phyloP scores from a whole-genome alignment of 2,888 invertebrate genomes.

The Carabus problematicus region DNA sequence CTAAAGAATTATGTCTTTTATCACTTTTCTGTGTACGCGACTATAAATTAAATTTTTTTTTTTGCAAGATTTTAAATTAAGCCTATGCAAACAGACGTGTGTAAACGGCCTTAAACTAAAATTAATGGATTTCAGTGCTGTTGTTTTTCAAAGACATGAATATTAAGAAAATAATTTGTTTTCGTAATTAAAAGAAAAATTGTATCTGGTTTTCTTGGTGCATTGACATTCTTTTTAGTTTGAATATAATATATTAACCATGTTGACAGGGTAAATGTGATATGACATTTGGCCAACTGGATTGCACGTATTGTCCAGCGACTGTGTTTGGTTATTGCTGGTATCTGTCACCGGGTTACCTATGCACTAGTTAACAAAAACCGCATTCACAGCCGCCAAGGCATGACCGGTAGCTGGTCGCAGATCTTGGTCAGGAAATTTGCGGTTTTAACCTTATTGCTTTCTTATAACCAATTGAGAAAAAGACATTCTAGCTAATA shows the following conservation, averaged over 20 bases:
- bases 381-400: slow-evolving; percentile 32
- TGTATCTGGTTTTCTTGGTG: too few relatives aligned
- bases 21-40: too few relatives aligned
- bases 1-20: too few relatives aligned
- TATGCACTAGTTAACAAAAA: slow-evolving; percentile 24
- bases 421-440: slow-evolving; percentile 46
- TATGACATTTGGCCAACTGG: too few relatives aligned
- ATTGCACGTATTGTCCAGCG: too few relatives aligned
- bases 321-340: neutral
- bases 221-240: too few relatives aligned
- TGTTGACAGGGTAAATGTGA: too few relatives aligned
- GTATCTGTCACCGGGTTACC: neutral
- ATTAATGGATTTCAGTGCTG: slow-evolving; percentile 28
- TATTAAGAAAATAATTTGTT: too few relatives aligned
- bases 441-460: slow-evolving; percentile 48
- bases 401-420: slow-evolving; percentile 49
- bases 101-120: slow-evolving; percentile 32
- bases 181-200: too few relatives aligned
- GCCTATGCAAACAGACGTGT: slow-evolving; percentile 40
- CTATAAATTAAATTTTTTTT: too few relatives aligned
- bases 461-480: slow-evolving; percentile 44
- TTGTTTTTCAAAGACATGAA: slow-evolving; percentile 23
- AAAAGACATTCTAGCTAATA: slow-evolving; percentile 40
- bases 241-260: too few relatives aligned
- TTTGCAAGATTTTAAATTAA: slow-evolving; percentile 20